These are phyloP conservation scores for Matsumyia berberina DNA, from an alignment of 2,888 invertebrate species.

Conservation along the genomic window DNA sequence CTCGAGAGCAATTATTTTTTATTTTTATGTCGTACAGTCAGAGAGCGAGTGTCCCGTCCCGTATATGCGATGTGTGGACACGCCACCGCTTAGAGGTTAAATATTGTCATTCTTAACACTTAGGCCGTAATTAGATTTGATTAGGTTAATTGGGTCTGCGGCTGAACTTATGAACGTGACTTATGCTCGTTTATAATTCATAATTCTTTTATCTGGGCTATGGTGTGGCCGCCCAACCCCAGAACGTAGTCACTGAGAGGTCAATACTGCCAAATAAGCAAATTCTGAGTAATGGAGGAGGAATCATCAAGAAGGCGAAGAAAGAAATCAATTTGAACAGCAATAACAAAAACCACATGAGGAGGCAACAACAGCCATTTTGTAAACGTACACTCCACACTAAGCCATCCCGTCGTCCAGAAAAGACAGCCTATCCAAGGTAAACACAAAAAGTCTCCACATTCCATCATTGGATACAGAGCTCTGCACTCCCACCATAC, in stretches of 20 bases:
- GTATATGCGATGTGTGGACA: constrained; percentile 72
- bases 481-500: constrained; percentile 51
- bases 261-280: constrained; percentile 72
- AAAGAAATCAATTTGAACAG: constrained; percentile 52
- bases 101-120: constrained; percentile 80
- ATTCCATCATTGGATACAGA: constrained; percentile 71
- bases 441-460: constrained; percentile 76
- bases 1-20: constrained; percentile 71
- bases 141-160: constrained; percentile 76
- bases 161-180: constrained; percentile 68
- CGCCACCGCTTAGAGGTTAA: constrained; percentile 78
- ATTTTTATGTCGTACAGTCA: constrained; percentile 49
- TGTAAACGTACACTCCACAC: constrained; percentile 71
- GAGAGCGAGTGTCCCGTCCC: constrained; percentile 39
- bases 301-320: constrained; percentile 43
- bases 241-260: constrained; percentile 32
- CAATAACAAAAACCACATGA: constrained; percentile 70
- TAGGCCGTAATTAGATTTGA: constrained; percentile 78
- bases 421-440: constrained; percentile 74
- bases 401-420: constrained; percentile 61
- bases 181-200: constrained; percentile 74
- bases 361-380: constrained; percentile 75
- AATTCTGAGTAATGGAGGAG: constrained; percentile 21
- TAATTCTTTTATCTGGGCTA: constrained; percentile 73
- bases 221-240: constrained; percentile 32